Conservation (phyloP, 1,140 invertebrate genomes). For the Drosophila cardini region DNA sequence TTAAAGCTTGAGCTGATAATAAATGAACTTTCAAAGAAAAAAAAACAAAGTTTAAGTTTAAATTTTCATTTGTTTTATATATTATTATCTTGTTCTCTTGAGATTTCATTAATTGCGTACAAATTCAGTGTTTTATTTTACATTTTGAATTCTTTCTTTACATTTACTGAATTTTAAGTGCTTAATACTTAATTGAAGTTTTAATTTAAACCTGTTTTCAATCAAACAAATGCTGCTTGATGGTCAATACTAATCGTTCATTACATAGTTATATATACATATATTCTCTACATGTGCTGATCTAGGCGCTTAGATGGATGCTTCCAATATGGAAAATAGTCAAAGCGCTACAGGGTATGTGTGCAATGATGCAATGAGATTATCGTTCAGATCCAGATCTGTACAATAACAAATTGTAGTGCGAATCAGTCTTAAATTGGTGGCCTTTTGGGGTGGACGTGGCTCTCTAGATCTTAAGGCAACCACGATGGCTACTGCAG, state of each 20-base stretch:
- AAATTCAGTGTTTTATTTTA: too few relatives aligned
- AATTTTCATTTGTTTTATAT: background rate
- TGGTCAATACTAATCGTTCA: constrained; percentile 78
- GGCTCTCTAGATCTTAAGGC: constrained; percentile 72
- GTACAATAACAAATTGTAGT: constrained; percentile 14
- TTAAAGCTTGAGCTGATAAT: background rate
- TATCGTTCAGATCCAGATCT: constrained; percentile 4
- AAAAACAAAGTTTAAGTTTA: background rate
- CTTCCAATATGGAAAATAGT: constrained; percentile 78
- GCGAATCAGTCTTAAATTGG: constrained; percentile 64
- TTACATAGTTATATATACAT: constrained; percentile 14
- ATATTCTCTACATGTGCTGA: constrained; percentile 23
- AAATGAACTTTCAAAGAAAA: background rate
- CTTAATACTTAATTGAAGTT: constrained; percentile 46
- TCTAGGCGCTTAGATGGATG: constrained; percentile 29
- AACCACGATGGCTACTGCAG: constrained; percentile 65
- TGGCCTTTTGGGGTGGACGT: constrained; percentile 38
- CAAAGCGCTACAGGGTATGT: constrained; percentile 11
- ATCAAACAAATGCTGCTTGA: constrained; percentile 78
- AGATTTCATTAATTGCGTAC: constrained; percentile 50
- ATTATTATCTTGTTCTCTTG: constrained; percentile 27
- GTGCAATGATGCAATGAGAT: constrained; percentile 28
- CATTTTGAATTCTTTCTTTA: too few relatives aligned
- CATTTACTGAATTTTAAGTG: constrained; percentile 26
- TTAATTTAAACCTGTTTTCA: constrained; percentile 71